These are phyloP conservation scores for Leucopsar rothschildi DNA, from an alignment of 2,113 vertebrate species.

Conservation along the genomic window DNA sequence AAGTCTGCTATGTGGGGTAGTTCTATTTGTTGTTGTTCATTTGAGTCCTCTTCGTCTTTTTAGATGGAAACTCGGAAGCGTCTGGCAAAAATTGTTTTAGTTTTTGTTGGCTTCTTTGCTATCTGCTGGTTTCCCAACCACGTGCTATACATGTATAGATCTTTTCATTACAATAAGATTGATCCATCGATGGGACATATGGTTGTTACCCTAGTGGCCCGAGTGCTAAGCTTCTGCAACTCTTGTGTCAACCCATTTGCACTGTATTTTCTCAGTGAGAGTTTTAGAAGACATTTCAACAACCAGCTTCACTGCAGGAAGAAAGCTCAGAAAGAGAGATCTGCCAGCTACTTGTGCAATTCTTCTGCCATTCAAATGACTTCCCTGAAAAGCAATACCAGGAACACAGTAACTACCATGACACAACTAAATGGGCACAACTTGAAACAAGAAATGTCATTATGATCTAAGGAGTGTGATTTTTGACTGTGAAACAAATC, in stretches of 20 bases:
- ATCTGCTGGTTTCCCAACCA: slow-evolving; percentile 95
- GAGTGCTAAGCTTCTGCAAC: slow-evolving; percentile 90
- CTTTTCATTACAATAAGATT: slow-evolving; percentile 86
- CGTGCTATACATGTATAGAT: slow-evolving; percentile 90
- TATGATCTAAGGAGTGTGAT: slow-evolving; percentile 58
- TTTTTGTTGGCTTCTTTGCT: slow-evolving; percentile 88
- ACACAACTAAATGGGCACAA: slow-evolving; percentile 71
- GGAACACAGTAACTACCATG: slow-evolving; percentile 72
- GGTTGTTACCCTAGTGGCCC: slow-evolving; percentile 82
- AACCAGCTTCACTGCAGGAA: slow-evolving; percentile 81
- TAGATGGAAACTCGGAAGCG: slow-evolving; percentile 94
- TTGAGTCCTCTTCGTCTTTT: slow-evolving; percentile 24
- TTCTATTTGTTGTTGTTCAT: not conserved
- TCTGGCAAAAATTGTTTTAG: slow-evolving; percentile 92
- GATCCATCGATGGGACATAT: slow-evolving; percentile 86
- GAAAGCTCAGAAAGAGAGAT: slow-evolving; percentile 66
- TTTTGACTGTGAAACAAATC: not conserved
- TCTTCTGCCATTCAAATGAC: slow-evolving; percentile 88
- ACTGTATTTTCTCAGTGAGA: slow-evolving; percentile 91
- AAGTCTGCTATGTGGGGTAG: not conserved
- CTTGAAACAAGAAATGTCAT: slow-evolving; percentile 70
- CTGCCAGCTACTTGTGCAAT: slow-evolving; percentile 82
- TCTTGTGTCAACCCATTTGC: slow-evolving; percentile 94
- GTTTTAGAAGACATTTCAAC: slow-evolving; percentile 90
- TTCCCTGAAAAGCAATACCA: slow-evolving; percentile 84